Evolutionary conservation across 1,140 invertebrate genomes (phyloP), one percentile per base, ranked within the genome.

Genomic region (roundworm (Caenorhabditis elegans)): DNA sequence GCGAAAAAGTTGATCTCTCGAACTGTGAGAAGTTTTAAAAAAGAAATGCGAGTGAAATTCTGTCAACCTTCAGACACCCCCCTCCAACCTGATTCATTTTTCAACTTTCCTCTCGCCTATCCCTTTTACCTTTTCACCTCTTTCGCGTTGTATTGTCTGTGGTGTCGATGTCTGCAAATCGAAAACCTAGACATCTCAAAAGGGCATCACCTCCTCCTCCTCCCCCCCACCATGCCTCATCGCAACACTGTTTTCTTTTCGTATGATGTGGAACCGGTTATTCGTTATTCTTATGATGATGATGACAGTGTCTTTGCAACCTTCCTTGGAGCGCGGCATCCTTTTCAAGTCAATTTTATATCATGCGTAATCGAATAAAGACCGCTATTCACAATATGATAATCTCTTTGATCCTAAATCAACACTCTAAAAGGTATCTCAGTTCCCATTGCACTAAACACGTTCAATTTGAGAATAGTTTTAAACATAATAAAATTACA

Each of bases 61-160:
- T 70, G 60, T 22, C 60, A 70, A 36, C 60, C 60, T 39, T 39
- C 60, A 70, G 34, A 36, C 60, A 36, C 17, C 55, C 17, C 28
- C 5, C 28, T 22, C 28, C 53, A 60, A 60, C 53, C 53, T 34
- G 60, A 70, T 70, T 70, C 60, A 39, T 70, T 70, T 70, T 70
- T 39, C 34, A 70, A 70, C 31, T 70, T 70, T 70, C 22, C 53
- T 60, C 53, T 34, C 53, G 31, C 53, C 53, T 60, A 34, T 70
- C 60, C 2, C 34, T 39, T 70, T 65, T 22, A 3, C 26, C 60
- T 11, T 22, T 19, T 70, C 22, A 24, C 34, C 60, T 60, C 1
- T 22, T 3, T 34, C 31, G 31, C 34, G 31, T 22, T 70, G 60
- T 43, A 70, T 39, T 70, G 60, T 39, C 60, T 70, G 60, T 39